Conservation (phyloP, 2,797 vertebrate species). For the Girardinus metallicus region DNA sequence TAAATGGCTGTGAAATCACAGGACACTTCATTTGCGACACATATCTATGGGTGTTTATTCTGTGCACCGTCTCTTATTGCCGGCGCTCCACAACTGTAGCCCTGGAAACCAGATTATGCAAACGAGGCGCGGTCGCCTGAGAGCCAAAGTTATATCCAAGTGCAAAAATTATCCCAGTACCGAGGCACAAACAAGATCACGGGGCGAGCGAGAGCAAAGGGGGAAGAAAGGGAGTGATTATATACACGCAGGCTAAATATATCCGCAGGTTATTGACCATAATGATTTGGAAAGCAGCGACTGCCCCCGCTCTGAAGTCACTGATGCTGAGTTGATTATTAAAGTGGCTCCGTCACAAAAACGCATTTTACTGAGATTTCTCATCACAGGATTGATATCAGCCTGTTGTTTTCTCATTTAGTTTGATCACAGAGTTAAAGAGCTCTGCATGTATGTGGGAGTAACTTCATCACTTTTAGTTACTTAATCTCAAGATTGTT, state of each 20-base stretch:
- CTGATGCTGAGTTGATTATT: constrained; percentile 67
- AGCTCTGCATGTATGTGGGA: not conserved
- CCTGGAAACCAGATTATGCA: constrained; percentile 69
- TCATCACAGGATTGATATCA: constrained; percentile 36
- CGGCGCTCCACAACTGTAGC: constrained; percentile 56
- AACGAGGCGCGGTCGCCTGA: constrained; percentile 57
- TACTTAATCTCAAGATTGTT: not conserved
- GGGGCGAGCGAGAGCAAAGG: constrained; percentile 29
- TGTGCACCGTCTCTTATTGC: constrained; percentile 34
- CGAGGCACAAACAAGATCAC: constrained; percentile 59
- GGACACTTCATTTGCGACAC: constrained; percentile 53
- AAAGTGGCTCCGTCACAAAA: constrained; percentile 47
- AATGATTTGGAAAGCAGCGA: constrained; percentile 55
- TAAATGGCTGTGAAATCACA: constrained; percentile 30
- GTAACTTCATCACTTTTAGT: not conserved
- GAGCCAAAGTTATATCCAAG: constrained; percentile 64
- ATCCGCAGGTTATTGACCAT: constrained; percentile 57
- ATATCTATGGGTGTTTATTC: constrained; percentile 45
- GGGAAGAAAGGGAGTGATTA: constrained; percentile 5
- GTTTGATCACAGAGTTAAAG: constrained; percentile 15
- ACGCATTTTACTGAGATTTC: constrained; percentile 41
- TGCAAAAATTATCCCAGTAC: constrained; percentile 58
- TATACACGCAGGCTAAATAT: constrained; percentile 54
- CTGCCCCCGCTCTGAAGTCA: constrained; percentile 42
- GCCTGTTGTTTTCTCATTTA: constrained; percentile 22